phyloP scores from a whole-genome alignment of 1,140 invertebrate genomes.

The Heliothis virescens region DNA sequence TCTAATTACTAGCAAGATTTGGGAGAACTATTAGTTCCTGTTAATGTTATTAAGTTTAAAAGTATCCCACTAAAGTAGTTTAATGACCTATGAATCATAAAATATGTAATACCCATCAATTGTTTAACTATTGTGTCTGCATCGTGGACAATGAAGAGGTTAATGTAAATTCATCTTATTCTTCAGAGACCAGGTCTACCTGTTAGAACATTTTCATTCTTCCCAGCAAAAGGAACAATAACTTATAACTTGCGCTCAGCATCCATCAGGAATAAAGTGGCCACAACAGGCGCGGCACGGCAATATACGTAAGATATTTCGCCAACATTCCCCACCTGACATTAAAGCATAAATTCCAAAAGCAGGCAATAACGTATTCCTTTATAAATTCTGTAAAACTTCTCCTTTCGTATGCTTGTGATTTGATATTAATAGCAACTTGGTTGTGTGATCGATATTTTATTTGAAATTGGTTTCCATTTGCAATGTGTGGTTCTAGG shows the following conservation, averaged over 20 bases:
- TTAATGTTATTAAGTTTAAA: too few relatives aligned
- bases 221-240: neutral
- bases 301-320: constrained; percentile 49
- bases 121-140: too few relatives aligned
- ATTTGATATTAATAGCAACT: constrained; percentile 23
- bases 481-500: neutral
- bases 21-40: too few relatives aligned
- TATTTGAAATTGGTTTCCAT: neutral
- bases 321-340: constrained; percentile 39
- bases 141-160: too few relatives aligned
- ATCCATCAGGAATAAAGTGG: constrained; percentile 30
- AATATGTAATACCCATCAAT: too few relatives aligned
- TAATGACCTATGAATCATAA: too few relatives aligned
- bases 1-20: too few relatives aligned
- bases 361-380: constrained; percentile 26
- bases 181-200: neutral
- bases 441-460: neutral
- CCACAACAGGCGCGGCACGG: constrained; percentile 38
- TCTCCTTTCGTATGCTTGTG: neutral
- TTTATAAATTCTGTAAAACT: constrained; percentile 30
- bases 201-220: too few relatives aligned
- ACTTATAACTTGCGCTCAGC: constrained; percentile 19
- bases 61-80: too few relatives aligned
- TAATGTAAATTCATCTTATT: too few relatives aligned
- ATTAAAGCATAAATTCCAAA: constrained; percentile 36